Conservation (phyloP, 2,888 invertebrate species). For the Platynereis dumerilii region DNA sequence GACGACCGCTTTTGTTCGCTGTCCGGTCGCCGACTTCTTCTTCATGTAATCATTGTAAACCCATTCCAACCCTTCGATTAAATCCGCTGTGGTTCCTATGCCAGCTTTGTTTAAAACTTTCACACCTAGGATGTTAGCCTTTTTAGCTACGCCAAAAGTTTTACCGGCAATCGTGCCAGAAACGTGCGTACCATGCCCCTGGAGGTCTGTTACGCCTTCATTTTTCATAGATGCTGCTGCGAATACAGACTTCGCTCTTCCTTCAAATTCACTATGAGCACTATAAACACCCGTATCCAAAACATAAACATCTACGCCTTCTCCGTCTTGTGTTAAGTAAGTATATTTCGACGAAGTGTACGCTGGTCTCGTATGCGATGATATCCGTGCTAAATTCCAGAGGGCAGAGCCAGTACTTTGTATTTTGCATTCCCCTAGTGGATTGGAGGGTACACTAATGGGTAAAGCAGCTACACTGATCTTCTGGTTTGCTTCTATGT, state of each 20-base stretch:
- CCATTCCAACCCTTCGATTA: slow-evolving; percentile 21
- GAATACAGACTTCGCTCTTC: slow-evolving; percentile 10
- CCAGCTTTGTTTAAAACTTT: slow-evolving; percentile 27
- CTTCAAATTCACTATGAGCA: slow-evolving; percentile 23
- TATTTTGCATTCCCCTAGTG: slow-evolving; percentile 3
- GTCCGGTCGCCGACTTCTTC: neutral
- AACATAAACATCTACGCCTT: slow-evolving; percentile 25
- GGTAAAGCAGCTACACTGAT: neutral
- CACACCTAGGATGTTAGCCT: slow-evolving; percentile 21
- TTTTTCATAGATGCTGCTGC: neutral
- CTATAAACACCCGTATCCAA: slow-evolving; percentile 22
- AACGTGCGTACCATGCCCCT: slow-evolving; percentile 30
- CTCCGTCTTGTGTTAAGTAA: slow-evolving; percentile 11
- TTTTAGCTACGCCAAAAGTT: slow-evolving; percentile 27
- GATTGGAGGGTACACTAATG: neutral
- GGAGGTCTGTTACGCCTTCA: slow-evolving; percentile 12
- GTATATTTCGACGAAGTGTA: slow-evolving; percentile 2
- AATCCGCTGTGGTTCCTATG: slow-evolving; percentile 7
- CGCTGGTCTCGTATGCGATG: neutral
- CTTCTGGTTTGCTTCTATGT: slow-evolving; percentile 12
- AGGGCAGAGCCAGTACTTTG: slow-evolving; percentile 9
- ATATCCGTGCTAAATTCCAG: slow-evolving; percentile 9
- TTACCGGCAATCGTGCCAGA: slow-evolving; percentile 23
- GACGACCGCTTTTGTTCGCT: slow-evolving; percentile 11
- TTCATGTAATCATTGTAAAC: slow-evolving; percentile 12